These are phyloP conservation scores for Cavia porcellus DNA, from an alignment of 2,113 vertebrate species.

Conservation along the genomic window DNA sequence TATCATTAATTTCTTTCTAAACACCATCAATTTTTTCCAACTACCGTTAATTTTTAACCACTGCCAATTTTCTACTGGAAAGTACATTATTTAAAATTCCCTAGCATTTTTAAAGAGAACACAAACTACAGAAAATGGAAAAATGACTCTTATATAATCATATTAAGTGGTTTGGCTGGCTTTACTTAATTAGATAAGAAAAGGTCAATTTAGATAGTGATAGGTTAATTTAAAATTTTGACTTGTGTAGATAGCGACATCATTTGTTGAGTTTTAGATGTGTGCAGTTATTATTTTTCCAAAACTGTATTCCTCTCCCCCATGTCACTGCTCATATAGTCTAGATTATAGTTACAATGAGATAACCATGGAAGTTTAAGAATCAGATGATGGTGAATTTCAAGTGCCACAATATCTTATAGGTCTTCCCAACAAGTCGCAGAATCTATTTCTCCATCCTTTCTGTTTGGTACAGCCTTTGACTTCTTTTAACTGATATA, in stretches of 20 bases:
- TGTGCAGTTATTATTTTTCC: conserved; percentile 13
- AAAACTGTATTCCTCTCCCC: neutral
- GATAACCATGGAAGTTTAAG: neutral
- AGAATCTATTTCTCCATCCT: neutral
- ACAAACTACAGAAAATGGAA: neutral
- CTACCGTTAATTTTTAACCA: neutral
- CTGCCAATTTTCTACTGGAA: neutral
- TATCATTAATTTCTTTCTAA: neutral
- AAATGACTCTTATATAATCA: neutral
- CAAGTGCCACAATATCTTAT: neutral
- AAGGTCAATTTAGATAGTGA: neutral
- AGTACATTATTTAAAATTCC: neutral
- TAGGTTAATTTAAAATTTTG: conserved; percentile 9
- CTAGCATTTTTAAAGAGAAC: neutral
- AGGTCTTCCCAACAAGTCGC: neutral
- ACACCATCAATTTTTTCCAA: neutral
- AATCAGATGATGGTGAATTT: neutral
- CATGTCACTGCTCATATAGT: neutral
- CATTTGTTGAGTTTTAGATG: neutral
- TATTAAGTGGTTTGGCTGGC: neutral
- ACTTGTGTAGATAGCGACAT: neutral
- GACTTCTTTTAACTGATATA: neutral
- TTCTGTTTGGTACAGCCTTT: neutral
- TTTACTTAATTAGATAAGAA: neutral
- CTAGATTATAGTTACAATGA: neutral